phyloP scores from a whole-genome alignment of 2,888 invertebrate genomes.

The Mycogona germanica region DNA sequence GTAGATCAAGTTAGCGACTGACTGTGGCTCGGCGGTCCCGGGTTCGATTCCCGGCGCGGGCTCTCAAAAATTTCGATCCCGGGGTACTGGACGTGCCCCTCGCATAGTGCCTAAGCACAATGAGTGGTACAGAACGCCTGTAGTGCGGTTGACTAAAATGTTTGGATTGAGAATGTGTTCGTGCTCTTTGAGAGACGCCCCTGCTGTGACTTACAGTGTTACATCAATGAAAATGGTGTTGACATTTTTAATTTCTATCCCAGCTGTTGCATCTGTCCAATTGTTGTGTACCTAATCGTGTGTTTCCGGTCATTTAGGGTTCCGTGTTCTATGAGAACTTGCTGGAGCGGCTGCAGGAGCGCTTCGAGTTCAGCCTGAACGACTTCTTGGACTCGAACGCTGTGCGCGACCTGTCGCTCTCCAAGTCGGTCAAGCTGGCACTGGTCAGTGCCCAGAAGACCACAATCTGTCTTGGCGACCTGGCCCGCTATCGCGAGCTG shows the following conservation, averaged over 20 bases:
- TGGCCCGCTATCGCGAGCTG: conserved; percentile 80
- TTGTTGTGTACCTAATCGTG: too few species aligned
- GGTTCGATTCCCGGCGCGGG: background rate
- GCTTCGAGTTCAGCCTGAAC: conserved; percentile 55
- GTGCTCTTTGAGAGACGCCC: background rate
- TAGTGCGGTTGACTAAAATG: too few species aligned
- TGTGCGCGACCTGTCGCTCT: conserved; percentile 37
- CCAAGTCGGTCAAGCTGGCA: conserved; percentile 54
- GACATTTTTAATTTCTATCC: too few species aligned
- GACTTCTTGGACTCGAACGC: conserved; percentile 31
- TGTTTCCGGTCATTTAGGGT: conserved; percentile 38
- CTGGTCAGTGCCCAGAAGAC: conserved; percentile 77
- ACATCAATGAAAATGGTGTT: too few species aligned
- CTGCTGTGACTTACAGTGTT: too few species aligned
- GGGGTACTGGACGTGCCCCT: too few species aligned
- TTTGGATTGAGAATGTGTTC: background rate
- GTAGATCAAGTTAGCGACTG: background rate
- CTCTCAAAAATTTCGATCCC: too few species aligned
- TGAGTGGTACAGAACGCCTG: too few species aligned
- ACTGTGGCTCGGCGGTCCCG: background rate
- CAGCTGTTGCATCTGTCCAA: too few species aligned
- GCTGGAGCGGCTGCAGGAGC: conserved; percentile 55
- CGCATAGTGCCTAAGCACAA: too few species aligned
- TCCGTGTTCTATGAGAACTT: conserved; percentile 62
- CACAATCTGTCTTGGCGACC: conserved; percentile 79